Evolutionary conservation across 2,888 invertebrate genomes (phyloP).

Genomic region (Subacronicta megacephala): DNA sequence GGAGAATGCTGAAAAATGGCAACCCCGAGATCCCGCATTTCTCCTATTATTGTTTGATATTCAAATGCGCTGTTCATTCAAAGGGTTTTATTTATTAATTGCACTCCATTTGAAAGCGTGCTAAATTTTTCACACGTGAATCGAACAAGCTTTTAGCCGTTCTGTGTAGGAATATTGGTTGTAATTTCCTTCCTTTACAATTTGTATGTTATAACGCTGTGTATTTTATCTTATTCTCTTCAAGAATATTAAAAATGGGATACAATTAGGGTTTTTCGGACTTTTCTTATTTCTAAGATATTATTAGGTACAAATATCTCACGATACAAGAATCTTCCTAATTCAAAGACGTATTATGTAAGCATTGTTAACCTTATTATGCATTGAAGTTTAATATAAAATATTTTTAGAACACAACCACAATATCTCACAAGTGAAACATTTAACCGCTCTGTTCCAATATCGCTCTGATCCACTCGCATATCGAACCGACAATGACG

Average conservation of each 20-base stretch:
- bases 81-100: constrained; percentile 51
- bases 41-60: constrained; percentile 60
- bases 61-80: constrained; percentile 63
- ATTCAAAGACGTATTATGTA: too few relatives aligned
- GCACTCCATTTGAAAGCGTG: constrained; percentile 45
- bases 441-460: constrained; percentile 11
- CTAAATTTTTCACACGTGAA: constrained; percentile 34
- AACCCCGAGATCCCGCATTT: constrained; percentile 38
- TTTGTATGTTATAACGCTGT: background rate
- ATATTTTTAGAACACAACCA: constrained; percentile 1
- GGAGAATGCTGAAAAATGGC: constrained; percentile 55
- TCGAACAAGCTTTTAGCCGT: constrained; percentile 32
- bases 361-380: too few relatives aligned
- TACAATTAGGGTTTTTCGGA: too few relatives aligned
- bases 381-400: too few relatives aligned
- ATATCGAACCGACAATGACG: constrained; percentile 17
- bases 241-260: too few relatives aligned
- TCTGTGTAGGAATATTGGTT: background rate
- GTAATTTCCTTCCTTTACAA: background rate
- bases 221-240: background rate
- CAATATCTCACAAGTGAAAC: constrained; percentile 9
- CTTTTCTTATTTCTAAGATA: too few relatives aligned
- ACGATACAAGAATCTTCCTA: too few relatives aligned
- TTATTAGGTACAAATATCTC: too few relatives aligned
- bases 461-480: constrained; percentile 22